Conservation (phyloP, 2,888 invertebrate species). For the Brachyptera putata region DNA sequence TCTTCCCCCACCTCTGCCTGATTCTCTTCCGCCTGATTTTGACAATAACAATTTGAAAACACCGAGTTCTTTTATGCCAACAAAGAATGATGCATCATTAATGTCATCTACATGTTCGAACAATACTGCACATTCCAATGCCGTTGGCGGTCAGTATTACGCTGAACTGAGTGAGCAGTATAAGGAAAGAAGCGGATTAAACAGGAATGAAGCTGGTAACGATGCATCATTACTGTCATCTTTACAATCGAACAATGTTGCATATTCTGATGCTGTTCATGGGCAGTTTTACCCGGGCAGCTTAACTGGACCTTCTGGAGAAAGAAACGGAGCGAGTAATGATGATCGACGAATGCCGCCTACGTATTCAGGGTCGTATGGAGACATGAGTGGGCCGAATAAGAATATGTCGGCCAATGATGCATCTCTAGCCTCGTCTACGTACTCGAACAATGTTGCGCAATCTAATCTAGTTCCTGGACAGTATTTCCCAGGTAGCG, state of each 20-base stretch:
- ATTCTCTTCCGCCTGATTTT: constrained; percentile 9
- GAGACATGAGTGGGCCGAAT: too few species aligned
- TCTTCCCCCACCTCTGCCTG: constrained; percentile 24
- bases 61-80: constrained; percentile 26
- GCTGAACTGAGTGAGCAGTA: too few species aligned
- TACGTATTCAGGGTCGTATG: too few species aligned
- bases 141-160: constrained; percentile 9
- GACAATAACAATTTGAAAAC: constrained; percentile 17
- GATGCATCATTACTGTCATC: not conserved
- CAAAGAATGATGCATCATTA: not conserved
- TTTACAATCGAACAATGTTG: not conserved
- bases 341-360: too few species aligned
- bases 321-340: not conserved
- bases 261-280: not conserved
- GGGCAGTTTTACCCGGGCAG: not conserved
- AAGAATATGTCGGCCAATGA: too few species aligned
- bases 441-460: too few species aligned
- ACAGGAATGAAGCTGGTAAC: not conserved
- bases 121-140: constrained; percentile 14
- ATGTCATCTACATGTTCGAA: not conserved
- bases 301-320: not conserved
- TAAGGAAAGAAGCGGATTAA: too few species aligned
- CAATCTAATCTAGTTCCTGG: too few species aligned
- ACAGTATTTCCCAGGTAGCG: too few species aligned
- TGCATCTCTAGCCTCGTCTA: too few species aligned